These are phyloP conservation scores for Petrocephalus zakoni DNA, from an alignment of 2,113 vertebrate species.

Conservation along the genomic window DNA sequence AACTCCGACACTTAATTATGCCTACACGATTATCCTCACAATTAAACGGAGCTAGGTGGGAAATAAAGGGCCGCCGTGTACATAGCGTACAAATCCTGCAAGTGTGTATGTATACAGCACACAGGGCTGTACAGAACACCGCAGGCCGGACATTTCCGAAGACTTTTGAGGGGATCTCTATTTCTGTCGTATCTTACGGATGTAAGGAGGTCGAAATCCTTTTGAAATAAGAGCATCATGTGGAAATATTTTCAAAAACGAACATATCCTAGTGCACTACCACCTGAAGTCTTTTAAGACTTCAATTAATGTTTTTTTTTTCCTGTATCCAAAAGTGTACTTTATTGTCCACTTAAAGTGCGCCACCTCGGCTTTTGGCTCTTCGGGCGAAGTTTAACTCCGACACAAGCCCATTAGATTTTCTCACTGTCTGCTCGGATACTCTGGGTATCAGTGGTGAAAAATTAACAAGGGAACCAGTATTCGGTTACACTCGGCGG, in stretches of 20 bases:
- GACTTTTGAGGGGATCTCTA: conserved; percentile 14
- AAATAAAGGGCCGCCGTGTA: neutral
- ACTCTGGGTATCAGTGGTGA: conserved; percentile 72
- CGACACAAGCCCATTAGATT: conserved; percentile 52
- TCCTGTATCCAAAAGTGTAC: conserved; percentile 35
- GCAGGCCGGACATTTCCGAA: neutral
- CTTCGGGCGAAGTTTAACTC: conserved; percentile 51
- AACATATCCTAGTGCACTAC: conserved; percentile 20
- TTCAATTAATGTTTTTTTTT: conserved; percentile 36
- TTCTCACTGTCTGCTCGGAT: conserved; percentile 43
- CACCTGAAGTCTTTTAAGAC: conserved; percentile 17
- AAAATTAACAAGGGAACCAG: conserved; percentile 69
- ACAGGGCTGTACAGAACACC: neutral
- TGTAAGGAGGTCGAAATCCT: conserved; percentile 33
- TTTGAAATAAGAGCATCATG: conserved; percentile 36
- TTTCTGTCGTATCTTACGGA: conserved; percentile 28
- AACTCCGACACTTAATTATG: neutral
- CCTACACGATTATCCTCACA: neutral
- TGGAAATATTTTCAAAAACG: conserved; percentile 29
- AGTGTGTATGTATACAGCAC: neutral
- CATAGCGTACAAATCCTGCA: neutral
- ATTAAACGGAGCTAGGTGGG: neutral
- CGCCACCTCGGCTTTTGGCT: conserved; percentile 41
- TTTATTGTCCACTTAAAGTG: conserved; percentile 55
- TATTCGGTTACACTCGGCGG: conserved; percentile 72